A percentile compares a stretch with the other conserved stretches of the same genome.
Conservation (phyloP, 2,113 vertebrate genomes). For the Pseudopipra pipra region DNA sequence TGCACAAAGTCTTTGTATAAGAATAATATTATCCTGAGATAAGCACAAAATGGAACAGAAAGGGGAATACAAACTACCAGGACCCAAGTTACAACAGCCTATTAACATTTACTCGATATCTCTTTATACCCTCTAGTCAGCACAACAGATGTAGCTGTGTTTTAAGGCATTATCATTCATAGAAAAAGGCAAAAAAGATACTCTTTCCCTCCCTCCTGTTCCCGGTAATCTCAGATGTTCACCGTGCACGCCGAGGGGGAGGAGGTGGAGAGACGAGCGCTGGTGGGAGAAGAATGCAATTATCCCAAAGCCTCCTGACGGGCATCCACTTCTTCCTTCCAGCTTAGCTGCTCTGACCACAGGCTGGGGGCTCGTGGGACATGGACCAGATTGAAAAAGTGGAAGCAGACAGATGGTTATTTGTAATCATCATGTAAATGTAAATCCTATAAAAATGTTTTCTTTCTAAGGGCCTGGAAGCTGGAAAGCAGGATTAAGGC, state of each 20-base stretch:
- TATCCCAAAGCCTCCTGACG: conserved; percentile 68
- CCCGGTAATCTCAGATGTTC: not conserved
- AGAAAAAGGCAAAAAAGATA: conserved; percentile 65
- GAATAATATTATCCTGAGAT: not conserved
- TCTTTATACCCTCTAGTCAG: conserved; percentile 72
- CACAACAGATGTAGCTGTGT: conserved; percentile 71
- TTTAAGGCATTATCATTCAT: conserved; percentile 53
- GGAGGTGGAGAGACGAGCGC: conserved; percentile 37
- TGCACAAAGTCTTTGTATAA: not conserved
- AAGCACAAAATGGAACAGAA: not conserved
- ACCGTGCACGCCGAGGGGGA: not conserved
- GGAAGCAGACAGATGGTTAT: conserved; percentile 75
- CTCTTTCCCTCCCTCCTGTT: conserved; percentile 10
- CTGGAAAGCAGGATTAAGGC: conserved; percentile 43
- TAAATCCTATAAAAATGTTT: conserved; percentile 68
- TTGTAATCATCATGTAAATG: conserved; percentile 77
- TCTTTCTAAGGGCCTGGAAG: conserved; percentile 34
- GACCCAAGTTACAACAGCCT: not conserved
- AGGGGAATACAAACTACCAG: not conserved
- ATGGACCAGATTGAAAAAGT: conserved; percentile 71
- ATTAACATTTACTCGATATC: conserved; percentile 71
- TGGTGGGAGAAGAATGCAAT: conserved; percentile 76
- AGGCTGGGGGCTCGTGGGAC: conserved; percentile 61
- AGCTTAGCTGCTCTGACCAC: conserved; percentile 65
- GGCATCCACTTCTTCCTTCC: conserved; percentile 43